Evolutionary conservation across 2,888 invertebrate species (phyloP).

Genomic region (Drosophila tanythrix): DNA sequence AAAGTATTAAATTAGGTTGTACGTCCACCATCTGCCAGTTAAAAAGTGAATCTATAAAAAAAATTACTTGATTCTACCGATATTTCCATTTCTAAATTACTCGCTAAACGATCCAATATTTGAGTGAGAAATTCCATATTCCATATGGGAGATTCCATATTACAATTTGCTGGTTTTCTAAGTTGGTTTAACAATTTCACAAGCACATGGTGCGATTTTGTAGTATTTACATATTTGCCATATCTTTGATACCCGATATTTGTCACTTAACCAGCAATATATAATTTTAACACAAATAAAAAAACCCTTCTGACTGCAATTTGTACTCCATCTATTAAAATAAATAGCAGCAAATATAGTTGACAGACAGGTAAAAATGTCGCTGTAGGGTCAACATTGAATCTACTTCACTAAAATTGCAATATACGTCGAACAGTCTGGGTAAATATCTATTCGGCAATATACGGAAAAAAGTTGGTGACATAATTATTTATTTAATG

Average conservation of each 20-base stretch:
- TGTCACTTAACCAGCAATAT: constrained; percentile 40
- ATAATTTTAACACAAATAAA: constrained; percentile 61
- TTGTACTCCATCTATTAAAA: constrained; percentile 14
- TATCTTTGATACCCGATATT: constrained; percentile 45
- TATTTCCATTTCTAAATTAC: constrained; percentile 23
- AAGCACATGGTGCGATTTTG: constrained; percentile 35
- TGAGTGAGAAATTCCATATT: constrained; percentile 37
- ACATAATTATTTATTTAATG: constrained; percentile 3
- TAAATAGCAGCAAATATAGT: constrained; percentile 20
- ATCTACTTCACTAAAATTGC: not conserved
- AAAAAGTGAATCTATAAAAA: not conserved
- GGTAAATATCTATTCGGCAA: constrained; percentile 35
- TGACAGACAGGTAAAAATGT: constrained; percentile 35
- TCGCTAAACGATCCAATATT: constrained; percentile 26
- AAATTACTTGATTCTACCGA: not conserved
- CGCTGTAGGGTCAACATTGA: not conserved
- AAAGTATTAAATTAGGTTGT: constrained; percentile 1
- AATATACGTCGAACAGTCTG: constrained; percentile 30
- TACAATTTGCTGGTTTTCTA: constrained; percentile 14
- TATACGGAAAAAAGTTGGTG: constrained; percentile 25
- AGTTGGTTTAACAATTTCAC: constrained; percentile 46
- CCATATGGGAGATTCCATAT: constrained; percentile 31
- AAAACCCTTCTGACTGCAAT: constrained; percentile 4
- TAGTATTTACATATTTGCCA: constrained; percentile 11
- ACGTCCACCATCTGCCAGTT: constrained; percentile 11